A percentile compares a stretch with the other conserved stretches of the same genome.
Evolutionary conservation across 2,113 vertebrate genomes (phyloP).

Genomic region (Pipra filicauda): DNA sequence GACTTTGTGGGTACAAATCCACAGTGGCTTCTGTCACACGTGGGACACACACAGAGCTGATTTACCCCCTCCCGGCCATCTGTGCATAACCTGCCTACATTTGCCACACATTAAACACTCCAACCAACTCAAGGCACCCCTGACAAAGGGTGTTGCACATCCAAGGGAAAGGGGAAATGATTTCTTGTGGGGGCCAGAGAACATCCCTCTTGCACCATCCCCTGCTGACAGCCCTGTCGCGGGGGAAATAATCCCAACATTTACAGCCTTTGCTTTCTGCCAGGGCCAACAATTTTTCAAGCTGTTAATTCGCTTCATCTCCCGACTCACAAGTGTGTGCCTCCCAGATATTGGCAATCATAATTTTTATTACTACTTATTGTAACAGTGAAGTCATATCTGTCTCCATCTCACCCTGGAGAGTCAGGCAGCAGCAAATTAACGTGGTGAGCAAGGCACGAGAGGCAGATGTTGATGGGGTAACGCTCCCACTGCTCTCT

Average conservation of each 20-base stretch:
- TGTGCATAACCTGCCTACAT: rapidly evolving
- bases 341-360: slow-evolving; percentile 69
- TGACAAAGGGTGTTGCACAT: background rate
- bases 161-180: background rate
- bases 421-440: background rate
- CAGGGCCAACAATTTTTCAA: slow-evolving; percentile 65
- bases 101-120: background rate
- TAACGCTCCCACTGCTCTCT: rapidly evolving
- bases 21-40: rapidly evolving
- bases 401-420: slow-evolving; percentile 42
- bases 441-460: background rate
- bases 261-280: slow-evolving; percentile 32
- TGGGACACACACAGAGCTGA: background rate
- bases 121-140: background rate
- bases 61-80: background rate
- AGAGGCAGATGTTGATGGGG: background rate
- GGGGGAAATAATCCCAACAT: slow-evolving; percentile 35
- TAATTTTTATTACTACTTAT: slow-evolving; percentile 66
- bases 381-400: slow-evolving; percentile 3
- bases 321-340: slow-evolving; percentile 17
- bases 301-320: slow-evolving; percentile 67
- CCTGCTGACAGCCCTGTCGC: background rate
- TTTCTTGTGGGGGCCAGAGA: background rate
- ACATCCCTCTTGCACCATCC: background rate
- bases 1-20: background rate